Evolutionary conservation across 2,888 invertebrate genomes (phyloP).

Genomic region (Ectemnius lituratus): DNA sequence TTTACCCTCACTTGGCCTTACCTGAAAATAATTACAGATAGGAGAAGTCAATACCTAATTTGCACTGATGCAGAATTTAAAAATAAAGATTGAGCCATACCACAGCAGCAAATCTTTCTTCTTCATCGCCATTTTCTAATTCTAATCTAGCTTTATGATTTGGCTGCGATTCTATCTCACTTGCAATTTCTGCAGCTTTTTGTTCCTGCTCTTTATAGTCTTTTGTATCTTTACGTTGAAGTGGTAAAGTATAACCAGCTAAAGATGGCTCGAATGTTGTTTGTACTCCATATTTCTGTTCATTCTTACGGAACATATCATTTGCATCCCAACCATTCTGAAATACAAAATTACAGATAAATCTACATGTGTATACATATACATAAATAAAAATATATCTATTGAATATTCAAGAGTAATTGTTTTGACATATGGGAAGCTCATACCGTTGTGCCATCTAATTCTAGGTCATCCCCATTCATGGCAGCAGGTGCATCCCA

Average conservation of each 20-base stretch:
- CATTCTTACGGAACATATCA: slow-evolving; percentile 98
- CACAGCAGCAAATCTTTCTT: slow-evolving; percentile 92
- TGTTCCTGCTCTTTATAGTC: slow-evolving; percentile 92
- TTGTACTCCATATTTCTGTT: slow-evolving; percentile 93
- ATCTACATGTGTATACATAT: too few species aligned
- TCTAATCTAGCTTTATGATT: slow-evolving; percentile 89
- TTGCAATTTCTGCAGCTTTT: slow-evolving; percentile 93
- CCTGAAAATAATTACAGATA: slow-evolving; percentile 49
- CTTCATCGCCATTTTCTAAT: slow-evolving; percentile 95
- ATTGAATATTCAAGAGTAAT: too few species aligned
- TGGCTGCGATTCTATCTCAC: slow-evolving; percentile 94
- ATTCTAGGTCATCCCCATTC: slow-evolving; percentile 83
- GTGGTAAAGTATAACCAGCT: slow-evolving; percentile 93
- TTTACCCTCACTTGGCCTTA: slow-evolving; percentile 80
- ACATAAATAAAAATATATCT: background rate
- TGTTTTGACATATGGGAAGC: background rate
- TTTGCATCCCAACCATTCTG: slow-evolving; percentile 96
- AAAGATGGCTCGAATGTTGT: slow-evolving; percentile 95
- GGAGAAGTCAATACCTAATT: background rate
- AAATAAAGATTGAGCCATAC: slow-evolving; percentile 69
- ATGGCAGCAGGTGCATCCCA: slow-evolving; percentile 85
- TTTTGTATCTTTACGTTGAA: slow-evolving; percentile 91
- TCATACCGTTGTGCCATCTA: slow-evolving; percentile 83
- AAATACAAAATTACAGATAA: slow-evolving; percentile 27
- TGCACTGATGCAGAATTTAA: slow-evolving; percentile 4